Conservation (phyloP, 1,140 invertebrate genomes). For the Probaryconus sp. region DNA sequence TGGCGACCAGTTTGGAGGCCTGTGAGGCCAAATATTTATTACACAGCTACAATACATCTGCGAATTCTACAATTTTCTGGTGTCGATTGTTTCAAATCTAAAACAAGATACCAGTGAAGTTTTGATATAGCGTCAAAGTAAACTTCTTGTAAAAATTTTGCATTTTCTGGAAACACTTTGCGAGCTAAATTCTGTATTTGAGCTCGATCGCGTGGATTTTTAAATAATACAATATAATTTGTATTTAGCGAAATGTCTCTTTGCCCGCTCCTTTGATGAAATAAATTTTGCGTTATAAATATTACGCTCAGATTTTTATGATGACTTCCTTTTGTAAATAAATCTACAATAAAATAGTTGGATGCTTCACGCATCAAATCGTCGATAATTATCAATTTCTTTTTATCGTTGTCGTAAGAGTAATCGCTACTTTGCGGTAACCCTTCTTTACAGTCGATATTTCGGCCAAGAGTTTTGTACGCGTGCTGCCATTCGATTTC, state of each 20-base stretch:
- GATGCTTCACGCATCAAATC: slow-evolving; percentile 71
- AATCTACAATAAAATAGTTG: slow-evolving; percentile 66
- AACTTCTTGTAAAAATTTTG: slow-evolving; percentile 71
- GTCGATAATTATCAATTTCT: slow-evolving; percentile 61
- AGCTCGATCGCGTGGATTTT: slow-evolving; percentile 73
- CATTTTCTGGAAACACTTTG: slow-evolving; percentile 68
- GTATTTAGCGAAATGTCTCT: too few relatives aligned
- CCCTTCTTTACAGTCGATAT: slow-evolving; percentile 30
- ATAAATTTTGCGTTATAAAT: slow-evolving; percentile 73
- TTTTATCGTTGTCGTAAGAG: slow-evolving; percentile 18
- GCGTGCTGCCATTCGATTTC: too few relatives aligned
- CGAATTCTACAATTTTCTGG: slow-evolving; percentile 61
- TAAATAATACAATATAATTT: slow-evolving; percentile 71
- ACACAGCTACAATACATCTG: slow-evolving; percentile 60
- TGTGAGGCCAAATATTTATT: too few relatives aligned
- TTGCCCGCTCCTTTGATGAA: too few relatives aligned
- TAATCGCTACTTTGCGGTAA: too few relatives aligned
- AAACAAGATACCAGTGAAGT: slow-evolving; percentile 68
- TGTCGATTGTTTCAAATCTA: slow-evolving; percentile 67
- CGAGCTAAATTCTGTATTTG: slow-evolving; percentile 70
- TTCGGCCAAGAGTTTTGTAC: too few relatives aligned
- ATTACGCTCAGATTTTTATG: slow-evolving; percentile 72
- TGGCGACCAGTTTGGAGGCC: too few relatives aligned
- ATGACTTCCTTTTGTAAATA: slow-evolving; percentile 74
- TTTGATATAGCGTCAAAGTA: slow-evolving; percentile 68